A percentile compares a stretch with the other conserved stretches of the same genome.
Conservation (phyloP, 2,888 invertebrate species). For the Blastobasis lacticolella region DNA sequence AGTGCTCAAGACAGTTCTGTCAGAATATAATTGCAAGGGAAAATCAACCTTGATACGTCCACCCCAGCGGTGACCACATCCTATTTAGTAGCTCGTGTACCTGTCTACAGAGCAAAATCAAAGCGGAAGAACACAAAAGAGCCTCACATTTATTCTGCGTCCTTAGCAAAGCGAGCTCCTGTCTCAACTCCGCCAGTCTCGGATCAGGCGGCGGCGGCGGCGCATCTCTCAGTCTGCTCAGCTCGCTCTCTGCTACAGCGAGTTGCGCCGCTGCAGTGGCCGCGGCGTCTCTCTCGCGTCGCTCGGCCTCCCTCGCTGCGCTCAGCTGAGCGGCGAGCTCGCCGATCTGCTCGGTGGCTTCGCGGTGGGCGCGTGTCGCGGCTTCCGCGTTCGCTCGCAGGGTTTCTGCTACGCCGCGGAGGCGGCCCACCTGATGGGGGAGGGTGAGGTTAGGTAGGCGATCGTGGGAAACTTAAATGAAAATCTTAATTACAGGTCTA, state of each 20-base stretch:
- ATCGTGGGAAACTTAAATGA: too few relatives aligned
- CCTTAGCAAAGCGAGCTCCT: conserved; percentile 81
- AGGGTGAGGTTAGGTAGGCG: neutral
- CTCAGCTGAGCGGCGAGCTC: conserved; percentile 63
- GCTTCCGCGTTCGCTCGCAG: conserved; percentile 73
- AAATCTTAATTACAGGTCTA: too few relatives aligned
- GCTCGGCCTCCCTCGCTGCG: conserved; percentile 60
- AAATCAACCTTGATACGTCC: too few relatives aligned
- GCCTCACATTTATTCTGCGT: conserved; percentile 82
- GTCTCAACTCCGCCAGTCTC: conserved; percentile 82
- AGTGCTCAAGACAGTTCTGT: too few relatives aligned
- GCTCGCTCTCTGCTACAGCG: conserved; percentile 78
- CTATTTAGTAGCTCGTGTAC: too few relatives aligned
- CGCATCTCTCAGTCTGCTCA: conserved; percentile 78
- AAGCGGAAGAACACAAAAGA: conserved; percentile 3
- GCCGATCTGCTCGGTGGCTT: conserved; percentile 67
- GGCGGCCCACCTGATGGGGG: conserved; percentile 50
- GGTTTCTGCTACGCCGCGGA: conserved; percentile 74
- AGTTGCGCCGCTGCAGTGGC: conserved; percentile 74
- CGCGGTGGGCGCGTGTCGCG: conserved; percentile 67
- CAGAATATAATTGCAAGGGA: too few relatives aligned
- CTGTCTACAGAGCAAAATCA: too few relatives aligned
- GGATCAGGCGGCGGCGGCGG: conserved; percentile 79
- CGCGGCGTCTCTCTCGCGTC: conserved; percentile 68
- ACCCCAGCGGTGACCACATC: too few relatives aligned